A percentile compares a stretch with the other conserved stretches of the same genome.
Conservation (phyloP, 2,113 vertebrate species). For the Hippolais icterina region DNA sequence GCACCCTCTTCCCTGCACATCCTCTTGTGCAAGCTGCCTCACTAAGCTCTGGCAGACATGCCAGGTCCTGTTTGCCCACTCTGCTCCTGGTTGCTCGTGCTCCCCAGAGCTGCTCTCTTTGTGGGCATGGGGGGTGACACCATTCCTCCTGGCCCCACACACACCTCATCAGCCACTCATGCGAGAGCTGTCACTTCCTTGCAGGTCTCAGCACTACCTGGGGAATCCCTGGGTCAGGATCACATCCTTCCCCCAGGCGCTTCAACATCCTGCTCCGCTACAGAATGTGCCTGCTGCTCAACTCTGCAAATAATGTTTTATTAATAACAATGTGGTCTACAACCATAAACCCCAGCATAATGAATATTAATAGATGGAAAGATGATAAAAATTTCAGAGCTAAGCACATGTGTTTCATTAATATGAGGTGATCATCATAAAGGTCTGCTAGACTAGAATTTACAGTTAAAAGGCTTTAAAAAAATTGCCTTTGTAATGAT, state of each 20-base stretch:
- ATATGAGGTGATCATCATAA: neutral
- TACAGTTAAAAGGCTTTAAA: neutral
- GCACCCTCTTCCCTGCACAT: fast-evolving
- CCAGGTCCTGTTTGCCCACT: neutral
- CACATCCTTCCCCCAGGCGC: fast-evolving
- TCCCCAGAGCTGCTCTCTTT: neutral
- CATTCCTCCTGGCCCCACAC: fast-evolving
- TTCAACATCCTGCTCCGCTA: fast-evolving
- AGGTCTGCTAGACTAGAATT: neutral
- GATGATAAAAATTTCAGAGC: neutral
- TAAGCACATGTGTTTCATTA: neutral
- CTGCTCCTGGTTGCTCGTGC: fast-evolving
- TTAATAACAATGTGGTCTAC: neutral
- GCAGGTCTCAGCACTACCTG: neutral
- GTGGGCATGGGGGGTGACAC: neutral
- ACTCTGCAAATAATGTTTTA: neutral
- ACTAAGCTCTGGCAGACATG: too few relatives aligned
- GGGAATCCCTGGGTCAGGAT: neutral
- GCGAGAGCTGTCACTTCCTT: neutral
- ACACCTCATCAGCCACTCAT: fast-evolving
- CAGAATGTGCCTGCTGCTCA: neutral
- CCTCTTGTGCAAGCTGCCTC: neutral
- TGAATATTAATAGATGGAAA: neutral
- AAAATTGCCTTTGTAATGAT: neutral
- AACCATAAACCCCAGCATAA: neutral